Conservation (phyloP, 2,113 vertebrate genomes). For the Prochilodus magdalenae region DNA sequence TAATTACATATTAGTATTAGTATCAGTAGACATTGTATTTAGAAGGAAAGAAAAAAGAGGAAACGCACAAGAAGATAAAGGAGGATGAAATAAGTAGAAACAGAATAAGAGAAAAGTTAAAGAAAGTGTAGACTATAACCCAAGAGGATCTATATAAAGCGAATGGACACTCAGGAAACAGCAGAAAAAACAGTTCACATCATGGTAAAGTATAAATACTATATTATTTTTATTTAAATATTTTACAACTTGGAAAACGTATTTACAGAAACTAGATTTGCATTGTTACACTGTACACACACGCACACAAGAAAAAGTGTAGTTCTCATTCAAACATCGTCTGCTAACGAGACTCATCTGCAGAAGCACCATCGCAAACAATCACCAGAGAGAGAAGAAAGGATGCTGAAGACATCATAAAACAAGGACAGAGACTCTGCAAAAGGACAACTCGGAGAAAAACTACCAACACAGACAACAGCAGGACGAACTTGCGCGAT, state of each 20-base stretch:
- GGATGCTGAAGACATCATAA: neutral
- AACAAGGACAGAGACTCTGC: neutral
- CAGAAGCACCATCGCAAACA: slow-evolving; percentile 73
- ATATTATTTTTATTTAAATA: slow-evolving; percentile 82
- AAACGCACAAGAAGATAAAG: too few relatives aligned
- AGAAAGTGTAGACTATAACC: too few relatives aligned
- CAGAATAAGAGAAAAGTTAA: too few relatives aligned
- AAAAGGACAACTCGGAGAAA: slow-evolving; percentile 29
- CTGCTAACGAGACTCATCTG: slow-evolving; percentile 64
- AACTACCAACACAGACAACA: slow-evolving; percentile 36
- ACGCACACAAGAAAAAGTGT: slow-evolving; percentile 42
- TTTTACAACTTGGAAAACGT: slow-evolving; percentile 80
- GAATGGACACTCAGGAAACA: neutral
- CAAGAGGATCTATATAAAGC: neutral
- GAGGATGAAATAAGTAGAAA: too few relatives aligned
- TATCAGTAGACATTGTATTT: too few relatives aligned
- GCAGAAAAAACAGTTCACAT: slow-evolving; percentile 9
- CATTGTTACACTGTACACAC: slow-evolving; percentile 73
- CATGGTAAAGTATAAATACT: slow-evolving; percentile 77
- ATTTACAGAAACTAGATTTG: slow-evolving; percentile 80
- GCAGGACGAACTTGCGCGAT: slow-evolving; percentile 59
- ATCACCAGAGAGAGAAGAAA: slow-evolving; percentile 21
- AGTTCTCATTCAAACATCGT: slow-evolving; percentile 65
- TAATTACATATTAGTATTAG: too few relatives aligned
- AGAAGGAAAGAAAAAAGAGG: too few relatives aligned